Base-by-base conservation (phyloP, 1,140 invertebrate genomes). In the Parasteatoda tepidariorum region DNA sequence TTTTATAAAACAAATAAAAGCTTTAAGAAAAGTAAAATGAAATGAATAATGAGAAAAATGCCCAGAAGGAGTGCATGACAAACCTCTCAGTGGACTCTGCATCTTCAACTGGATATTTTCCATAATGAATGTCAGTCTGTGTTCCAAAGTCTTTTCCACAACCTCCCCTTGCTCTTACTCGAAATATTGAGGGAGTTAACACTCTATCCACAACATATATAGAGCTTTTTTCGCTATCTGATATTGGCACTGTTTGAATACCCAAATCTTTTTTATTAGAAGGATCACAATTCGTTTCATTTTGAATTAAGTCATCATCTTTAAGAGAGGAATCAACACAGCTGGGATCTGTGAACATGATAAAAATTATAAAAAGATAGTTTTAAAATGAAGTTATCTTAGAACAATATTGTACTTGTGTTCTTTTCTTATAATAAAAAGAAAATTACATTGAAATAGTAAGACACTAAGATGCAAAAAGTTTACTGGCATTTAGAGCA, bases 131-230 rank as follows among this genome's bases (percentile, higher is more conserved):
- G 7, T 84, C 83, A 15, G 83, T 84, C 33, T 84, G 83, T 5
- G 83, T 84, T 54, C 83, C 83, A 33, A 79, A 79, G 18, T 84
- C 83, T 38, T 71, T 57, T 30, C 57, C 55, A 34, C 31, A 13
- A 2, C 66, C 66, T 34, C 34, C 41, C 7, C 68, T 84, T 30
- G 55, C 83, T 57, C 68, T 38, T 4, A 85, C 68, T 62, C 84
- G 54, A 28, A 82, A 70, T 54, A 74, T 74, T 1, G 84, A 82
- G 2, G 84, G 84, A 18, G 84, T 85, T 38, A 85, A 38, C 13
- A 85, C 64, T 59, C 84, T 24, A 38, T 85, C 79, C 13, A 83
- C 78, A 1, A 84, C 64, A 26, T 81, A 84, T 5, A 61, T 30
- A 15, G 73, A 82, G 26, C 67, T 70, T 24, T 82, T 82, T 24